Evolutionary conservation across 2,888 invertebrate genomes (phyloP).

Genomic region (Cephonodes hylas): DNA sequence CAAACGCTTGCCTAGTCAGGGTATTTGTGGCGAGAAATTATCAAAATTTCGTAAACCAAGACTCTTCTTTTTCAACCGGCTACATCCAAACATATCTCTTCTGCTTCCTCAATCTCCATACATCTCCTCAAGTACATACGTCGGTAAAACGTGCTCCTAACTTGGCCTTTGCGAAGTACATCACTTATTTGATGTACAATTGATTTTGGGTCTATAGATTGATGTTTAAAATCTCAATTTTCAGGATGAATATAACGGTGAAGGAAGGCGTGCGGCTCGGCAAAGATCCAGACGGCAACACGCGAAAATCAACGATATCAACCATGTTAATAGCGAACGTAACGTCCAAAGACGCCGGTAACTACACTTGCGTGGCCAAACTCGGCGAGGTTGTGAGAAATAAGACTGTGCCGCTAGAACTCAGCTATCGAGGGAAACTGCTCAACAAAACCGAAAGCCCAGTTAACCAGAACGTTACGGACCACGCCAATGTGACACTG

Average conservation of each 20-base stretch:
- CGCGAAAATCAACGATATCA: conserved; percentile 40
- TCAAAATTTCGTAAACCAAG: too few species aligned
- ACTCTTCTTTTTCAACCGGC: too few species aligned
- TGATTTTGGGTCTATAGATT: neutral
- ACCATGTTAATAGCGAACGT: conserved; percentile 49
- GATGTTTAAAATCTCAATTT: neutral
- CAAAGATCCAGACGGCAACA: conserved; percentile 47
- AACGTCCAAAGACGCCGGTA: conserved; percentile 51
- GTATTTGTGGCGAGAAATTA: too few species aligned
- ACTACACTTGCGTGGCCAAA: conserved; percentile 57
- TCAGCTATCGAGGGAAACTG: conserved; percentile 50
- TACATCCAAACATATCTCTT: too few species aligned
- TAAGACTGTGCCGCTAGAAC: conserved; percentile 36
- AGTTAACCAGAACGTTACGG: conserved; percentile 41
- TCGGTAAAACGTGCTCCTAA: too few species aligned
- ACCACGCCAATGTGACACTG: conserved; percentile 42
- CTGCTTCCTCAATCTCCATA: too few species aligned
- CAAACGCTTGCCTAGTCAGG: too few species aligned
- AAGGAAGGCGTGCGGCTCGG: conserved; percentile 30
- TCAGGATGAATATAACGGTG: conserved; percentile 45
- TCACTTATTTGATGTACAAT: neutral
- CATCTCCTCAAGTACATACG: too few species aligned
- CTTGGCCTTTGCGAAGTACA: too few species aligned
- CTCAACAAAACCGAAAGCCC: conserved; percentile 42
- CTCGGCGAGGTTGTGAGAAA: conserved; percentile 31